phyloP scores from a whole-genome alignment of 2,888 invertebrate genomes.

The Harpagoxenus sublaevis region DNA sequence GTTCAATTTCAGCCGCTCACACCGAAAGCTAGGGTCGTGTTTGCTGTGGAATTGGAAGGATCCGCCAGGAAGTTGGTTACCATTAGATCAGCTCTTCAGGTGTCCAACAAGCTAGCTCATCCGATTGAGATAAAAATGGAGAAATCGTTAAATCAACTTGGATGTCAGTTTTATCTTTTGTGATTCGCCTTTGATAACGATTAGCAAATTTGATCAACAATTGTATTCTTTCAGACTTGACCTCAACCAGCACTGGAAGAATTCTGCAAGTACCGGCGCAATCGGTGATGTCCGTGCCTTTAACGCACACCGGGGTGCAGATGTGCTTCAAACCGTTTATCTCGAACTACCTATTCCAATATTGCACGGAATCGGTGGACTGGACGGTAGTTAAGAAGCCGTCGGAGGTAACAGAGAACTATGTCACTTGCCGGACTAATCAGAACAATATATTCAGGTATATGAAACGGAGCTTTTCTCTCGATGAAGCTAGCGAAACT shows the following conservation, averaged over 20 bases:
- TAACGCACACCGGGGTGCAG: constrained; percentile 91
- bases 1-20: constrained; percentile 71
- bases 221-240: constrained; percentile 76
- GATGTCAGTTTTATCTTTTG: constrained; percentile 78
- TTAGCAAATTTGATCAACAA: background rate
- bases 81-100: constrained; percentile 95
- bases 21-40: constrained; percentile 92
- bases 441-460: constrained; percentile 86
- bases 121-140: constrained; percentile 91
- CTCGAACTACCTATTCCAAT: constrained; percentile 87
- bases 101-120: constrained; percentile 92
- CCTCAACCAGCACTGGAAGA: constrained; percentile 75
- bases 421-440: constrained; percentile 82
- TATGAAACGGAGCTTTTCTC: constrained; percentile 64
- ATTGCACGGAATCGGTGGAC: constrained; percentile 88
- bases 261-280: constrained; percentile 87
- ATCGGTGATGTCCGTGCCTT: constrained; percentile 91
- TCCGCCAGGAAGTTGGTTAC: constrained; percentile 97
- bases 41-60: constrained; percentile 96
- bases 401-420: constrained; percentile 81
- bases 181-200: background rate
- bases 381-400: constrained; percentile 89
- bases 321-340: constrained; percentile 92
- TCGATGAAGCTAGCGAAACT: background rate
- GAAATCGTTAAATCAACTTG: constrained; percentile 86